A percentile compares a stretch with the other conserved stretches of the same genome.
Conservation (phyloP, 2,113 vertebrate species). For the Falco punctatus region DNA sequence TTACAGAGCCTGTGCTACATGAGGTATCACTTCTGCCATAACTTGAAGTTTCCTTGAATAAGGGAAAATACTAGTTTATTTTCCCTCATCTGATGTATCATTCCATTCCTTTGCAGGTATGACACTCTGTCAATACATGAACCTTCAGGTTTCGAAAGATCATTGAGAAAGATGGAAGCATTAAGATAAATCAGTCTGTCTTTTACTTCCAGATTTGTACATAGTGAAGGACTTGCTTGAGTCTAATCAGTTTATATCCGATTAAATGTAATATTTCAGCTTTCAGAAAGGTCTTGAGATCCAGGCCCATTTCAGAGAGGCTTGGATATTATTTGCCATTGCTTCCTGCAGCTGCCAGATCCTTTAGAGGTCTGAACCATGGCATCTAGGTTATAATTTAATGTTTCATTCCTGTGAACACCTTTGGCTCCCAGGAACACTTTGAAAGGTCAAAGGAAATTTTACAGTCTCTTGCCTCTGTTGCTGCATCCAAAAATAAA, state of each 20-base stretch:
- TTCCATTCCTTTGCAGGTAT: not conserved
- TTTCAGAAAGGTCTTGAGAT: not conserved
- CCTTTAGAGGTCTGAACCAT: conserved; percentile 12
- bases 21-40: not conserved
- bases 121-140: not conserved
- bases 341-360: not conserved
- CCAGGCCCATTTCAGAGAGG: not conserved
- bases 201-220: not conserved
- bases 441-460: conserved; percentile 57
- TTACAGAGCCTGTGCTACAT: not conserved
- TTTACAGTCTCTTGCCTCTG: not conserved
- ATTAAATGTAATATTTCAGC: not conserved
- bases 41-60: not conserved
- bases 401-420: conserved; percentile 54
- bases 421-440: conserved; percentile 42
- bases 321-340: not conserved
- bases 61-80: not conserved
- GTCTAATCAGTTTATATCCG: not conserved
- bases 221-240: not conserved
- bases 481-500: conserved; percentile 19
- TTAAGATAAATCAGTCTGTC: not conserved
- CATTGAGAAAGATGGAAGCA: not conserved
- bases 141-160: not conserved
- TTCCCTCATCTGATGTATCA: not conserved
- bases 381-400: conserved; percentile 38